Evolutionary conservation across 2,888 invertebrate genomes (phyloP).

Genomic region (Hemistola chrysoprasaria): DNA sequence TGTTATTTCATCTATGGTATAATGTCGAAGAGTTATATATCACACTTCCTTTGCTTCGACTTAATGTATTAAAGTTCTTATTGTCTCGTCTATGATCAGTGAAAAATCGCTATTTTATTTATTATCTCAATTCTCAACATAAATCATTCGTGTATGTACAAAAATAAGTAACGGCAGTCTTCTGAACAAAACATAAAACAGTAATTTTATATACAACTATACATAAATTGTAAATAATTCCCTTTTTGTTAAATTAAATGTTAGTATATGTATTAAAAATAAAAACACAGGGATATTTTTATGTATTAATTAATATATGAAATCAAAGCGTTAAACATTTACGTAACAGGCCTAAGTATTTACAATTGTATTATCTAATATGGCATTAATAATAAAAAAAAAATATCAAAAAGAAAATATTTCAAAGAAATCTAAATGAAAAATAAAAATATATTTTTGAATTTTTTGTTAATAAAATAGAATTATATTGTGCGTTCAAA

Average conservation of each 20-base stretch:
- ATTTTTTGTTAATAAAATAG: constrained; percentile 51
- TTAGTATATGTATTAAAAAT: constrained; percentile 43
- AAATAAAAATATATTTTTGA: constrained; percentile 41
- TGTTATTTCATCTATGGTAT: constrained; percentile 54
- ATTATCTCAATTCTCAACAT: constrained; percentile 44
- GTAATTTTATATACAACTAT: constrained; percentile 63
- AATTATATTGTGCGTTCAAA: constrained; percentile 74
- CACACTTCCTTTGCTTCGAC: constrained; percentile 38
- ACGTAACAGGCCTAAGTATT: constrained; percentile 65
- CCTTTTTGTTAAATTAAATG: constrained; percentile 29
- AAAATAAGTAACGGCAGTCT: constrained; percentile 73
- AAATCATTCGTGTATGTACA: constrained; percentile 48
- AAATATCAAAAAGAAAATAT: constrained; percentile 37
- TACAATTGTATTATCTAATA: constrained; percentile 75
- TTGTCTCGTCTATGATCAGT: constrained; percentile 51
- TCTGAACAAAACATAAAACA: constrained; percentile 67
- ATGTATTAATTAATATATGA: constrained; percentile 46
- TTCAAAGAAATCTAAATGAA: constrained; percentile 38
- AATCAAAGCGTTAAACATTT: constrained; percentile 63
- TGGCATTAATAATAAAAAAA: constrained; percentile 72
- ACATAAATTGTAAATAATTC: constrained; percentile 44
- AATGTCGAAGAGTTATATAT: constrained; percentile 42
- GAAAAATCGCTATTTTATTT: constrained; percentile 76
- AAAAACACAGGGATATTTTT: constrained; percentile 61
- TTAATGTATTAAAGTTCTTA: constrained; percentile 39